phyloP scores from a whole-genome alignment of 1,140 invertebrate genomes.

The Musca vetustissima region DNA sequence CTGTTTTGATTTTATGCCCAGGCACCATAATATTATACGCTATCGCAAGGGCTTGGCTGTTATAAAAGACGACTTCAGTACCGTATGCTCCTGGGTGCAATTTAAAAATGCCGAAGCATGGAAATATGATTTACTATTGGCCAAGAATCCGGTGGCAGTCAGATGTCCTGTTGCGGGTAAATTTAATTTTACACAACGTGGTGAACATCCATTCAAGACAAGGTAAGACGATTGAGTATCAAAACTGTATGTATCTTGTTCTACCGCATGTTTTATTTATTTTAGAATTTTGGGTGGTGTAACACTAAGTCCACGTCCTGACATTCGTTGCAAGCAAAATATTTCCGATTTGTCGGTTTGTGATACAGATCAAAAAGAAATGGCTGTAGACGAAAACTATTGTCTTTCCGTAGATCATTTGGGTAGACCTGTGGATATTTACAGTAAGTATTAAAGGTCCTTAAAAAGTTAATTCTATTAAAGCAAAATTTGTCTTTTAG shows the following conservation, averaged over 20 bases:
- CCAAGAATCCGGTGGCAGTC: conserved; percentile 88
- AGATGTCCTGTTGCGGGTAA: conserved; percentile 95
- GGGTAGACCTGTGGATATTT: conserved; percentile 90
- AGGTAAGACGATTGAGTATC: conserved; percentile 41
- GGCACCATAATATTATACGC: conserved; percentile 92
- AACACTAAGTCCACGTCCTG: conserved; percentile 87
- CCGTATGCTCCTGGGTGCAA: conserved; percentile 92
- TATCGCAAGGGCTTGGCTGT: conserved; percentile 89
- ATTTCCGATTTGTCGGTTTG: conserved; percentile 94
- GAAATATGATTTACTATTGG: conserved; percentile 87
- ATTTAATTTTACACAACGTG: conserved; percentile 88
- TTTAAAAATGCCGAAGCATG: conserved; percentile 82
- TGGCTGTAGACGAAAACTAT: conserved; percentile 91
- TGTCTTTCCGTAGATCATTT: conserved; percentile 94
- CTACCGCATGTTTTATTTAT: conserved; percentile 4
- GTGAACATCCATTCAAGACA: conserved; percentile 86
- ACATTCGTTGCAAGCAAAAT: conserved; percentile 89
- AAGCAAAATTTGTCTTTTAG: conserved; percentile 20
- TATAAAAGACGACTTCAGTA: conserved; percentile 86
- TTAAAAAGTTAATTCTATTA: conserved; percentile 2
- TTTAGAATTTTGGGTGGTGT: conserved; percentile 87
- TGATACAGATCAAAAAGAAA: conserved; percentile 90
- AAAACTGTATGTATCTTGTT: too few species aligned
- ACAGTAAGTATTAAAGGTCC: conserved; percentile 58
- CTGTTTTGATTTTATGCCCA: conserved; percentile 93